Conservation (phyloP, 2,797 vertebrate genomes). For the Lutjanus campechanus region DNA sequence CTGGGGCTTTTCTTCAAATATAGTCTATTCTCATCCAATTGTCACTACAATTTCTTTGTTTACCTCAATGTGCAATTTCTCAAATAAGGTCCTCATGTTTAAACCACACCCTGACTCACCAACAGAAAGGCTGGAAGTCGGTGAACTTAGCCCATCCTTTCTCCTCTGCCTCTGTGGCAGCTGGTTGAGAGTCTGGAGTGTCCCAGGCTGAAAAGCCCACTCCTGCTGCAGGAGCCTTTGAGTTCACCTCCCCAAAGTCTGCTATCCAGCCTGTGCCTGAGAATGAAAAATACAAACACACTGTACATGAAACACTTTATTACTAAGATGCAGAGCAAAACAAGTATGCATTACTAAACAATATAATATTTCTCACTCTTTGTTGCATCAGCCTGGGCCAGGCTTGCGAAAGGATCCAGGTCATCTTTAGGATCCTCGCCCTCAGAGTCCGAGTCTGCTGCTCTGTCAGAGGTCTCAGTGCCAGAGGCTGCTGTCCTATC, state of each 20-base stretch:
- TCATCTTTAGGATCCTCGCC: conserved; percentile 74
- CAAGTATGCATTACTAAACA: background rate
- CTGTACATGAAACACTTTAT: conserved; percentile 20
- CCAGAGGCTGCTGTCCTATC: conserved; percentile 60
- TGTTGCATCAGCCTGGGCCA: conserved; percentile 45
- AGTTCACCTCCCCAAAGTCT: conserved; percentile 87
- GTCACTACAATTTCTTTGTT: background rate
- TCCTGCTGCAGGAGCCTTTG: conserved; percentile 77
- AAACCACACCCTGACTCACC: conserved; percentile 77
- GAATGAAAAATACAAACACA: conserved; percentile 3
- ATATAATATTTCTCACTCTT: conserved; percentile 65
- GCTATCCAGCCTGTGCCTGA: conserved; percentile 88
- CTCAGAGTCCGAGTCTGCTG: conserved; percentile 79
- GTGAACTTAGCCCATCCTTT: conserved; percentile 95
- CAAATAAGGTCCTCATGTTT: background rate
- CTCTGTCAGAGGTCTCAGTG: conserved; percentile 63
- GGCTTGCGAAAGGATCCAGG: conserved; percentile 76
- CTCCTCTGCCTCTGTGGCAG: conserved; percentile 82
- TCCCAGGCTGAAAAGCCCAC: conserved; percentile 81
- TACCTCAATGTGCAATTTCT: background rate
- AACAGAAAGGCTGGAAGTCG: conserved; percentile 95
- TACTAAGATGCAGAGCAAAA: background rate
- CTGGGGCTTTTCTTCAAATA: background rate
- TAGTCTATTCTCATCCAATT: background rate
- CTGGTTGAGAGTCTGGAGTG: conserved; percentile 65